Evolutionary conservation across 2,113 vertebrate species (phyloP).

Genomic region (Lophotis ruficrista): DNA sequence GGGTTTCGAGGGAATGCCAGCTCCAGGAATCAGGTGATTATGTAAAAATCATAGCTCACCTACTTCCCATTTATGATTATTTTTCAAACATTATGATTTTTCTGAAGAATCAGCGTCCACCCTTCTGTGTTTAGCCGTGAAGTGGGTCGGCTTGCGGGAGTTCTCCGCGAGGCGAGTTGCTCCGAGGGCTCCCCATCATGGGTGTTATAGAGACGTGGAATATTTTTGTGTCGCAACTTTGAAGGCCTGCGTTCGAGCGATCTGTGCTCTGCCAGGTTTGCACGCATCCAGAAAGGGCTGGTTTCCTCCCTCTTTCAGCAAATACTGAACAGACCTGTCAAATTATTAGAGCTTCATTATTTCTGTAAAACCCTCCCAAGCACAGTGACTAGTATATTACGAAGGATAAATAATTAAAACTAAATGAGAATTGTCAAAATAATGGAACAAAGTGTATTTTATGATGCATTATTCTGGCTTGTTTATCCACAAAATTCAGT

Average conservation of each 20-base stretch:
- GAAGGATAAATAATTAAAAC: conserved; percentile 55
- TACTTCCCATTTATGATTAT: neutral
- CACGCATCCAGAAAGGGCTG: neutral
- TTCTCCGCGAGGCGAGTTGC: neutral
- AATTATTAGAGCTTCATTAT: conserved; percentile 8
- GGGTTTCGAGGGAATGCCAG: neutral
- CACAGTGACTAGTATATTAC: neutral
- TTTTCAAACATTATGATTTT: neutral
- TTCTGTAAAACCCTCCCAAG: conserved; percentile 3
- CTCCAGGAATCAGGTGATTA: neutral
- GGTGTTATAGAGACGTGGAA: neutral
- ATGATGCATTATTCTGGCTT: conserved; percentile 53
- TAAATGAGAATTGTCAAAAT: conserved; percentile 51
- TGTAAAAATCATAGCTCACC: neutral
- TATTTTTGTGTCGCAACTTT: neutral
- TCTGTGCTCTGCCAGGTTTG: neutral
- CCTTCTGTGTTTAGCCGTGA: neutral
- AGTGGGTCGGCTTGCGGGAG: neutral
- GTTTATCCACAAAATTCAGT: conserved; percentile 64
- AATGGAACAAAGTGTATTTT: conserved; percentile 61
- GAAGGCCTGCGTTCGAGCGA: neutral
- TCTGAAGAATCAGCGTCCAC: neutral
- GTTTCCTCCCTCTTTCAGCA: neutral
- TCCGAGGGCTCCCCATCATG: neutral
- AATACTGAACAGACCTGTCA: neutral